Evolutionary conservation across 2,888 invertebrate species (phyloP).

Genomic region (Eulithis testata): DNA sequence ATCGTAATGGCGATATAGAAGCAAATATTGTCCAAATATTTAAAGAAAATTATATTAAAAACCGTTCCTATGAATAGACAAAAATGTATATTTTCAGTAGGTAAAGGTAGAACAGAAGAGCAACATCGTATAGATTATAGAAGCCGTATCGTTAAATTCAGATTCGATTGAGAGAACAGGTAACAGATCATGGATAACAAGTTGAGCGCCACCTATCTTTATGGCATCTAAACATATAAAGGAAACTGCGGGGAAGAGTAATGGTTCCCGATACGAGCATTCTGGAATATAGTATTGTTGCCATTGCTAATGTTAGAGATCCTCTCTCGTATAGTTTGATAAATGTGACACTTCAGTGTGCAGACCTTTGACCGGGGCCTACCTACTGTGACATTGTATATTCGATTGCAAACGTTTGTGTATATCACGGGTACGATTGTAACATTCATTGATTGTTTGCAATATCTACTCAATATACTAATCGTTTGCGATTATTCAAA

Average conservation of each 20-base stretch:
- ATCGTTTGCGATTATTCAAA: background rate
- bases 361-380: slow-evolving; percentile 58
- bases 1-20: no score
- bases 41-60: no score
- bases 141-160: slow-evolving; percentile 61
- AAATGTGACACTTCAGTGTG: slow-evolving; percentile 60
- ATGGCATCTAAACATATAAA: slow-evolving; percentile 77
- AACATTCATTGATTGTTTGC: background rate
- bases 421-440: background rate
- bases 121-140: slow-evolving; percentile 48
- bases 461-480: background rate
- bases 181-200: slow-evolving; percentile 71
- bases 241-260: slow-evolving; percentile 74
- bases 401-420: slow-evolving; percentile 35
- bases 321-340: slow-evolving; percentile 62
- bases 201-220: slow-evolving; percentile 71
- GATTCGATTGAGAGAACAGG: slow-evolving; percentile 66
- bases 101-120: slow-evolving; percentile 31
- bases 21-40: no score
- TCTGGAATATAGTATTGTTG: slow-evolving; percentile 71
- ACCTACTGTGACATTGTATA: slow-evolving; percentile 54
- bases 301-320: slow-evolving; percentile 64
- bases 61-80: no score
- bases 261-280: slow-evolving; percentile 76
- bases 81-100: no score